Conservation (phyloP, 2,113 vertebrate species). For the Notiomystis cincta region DNA sequence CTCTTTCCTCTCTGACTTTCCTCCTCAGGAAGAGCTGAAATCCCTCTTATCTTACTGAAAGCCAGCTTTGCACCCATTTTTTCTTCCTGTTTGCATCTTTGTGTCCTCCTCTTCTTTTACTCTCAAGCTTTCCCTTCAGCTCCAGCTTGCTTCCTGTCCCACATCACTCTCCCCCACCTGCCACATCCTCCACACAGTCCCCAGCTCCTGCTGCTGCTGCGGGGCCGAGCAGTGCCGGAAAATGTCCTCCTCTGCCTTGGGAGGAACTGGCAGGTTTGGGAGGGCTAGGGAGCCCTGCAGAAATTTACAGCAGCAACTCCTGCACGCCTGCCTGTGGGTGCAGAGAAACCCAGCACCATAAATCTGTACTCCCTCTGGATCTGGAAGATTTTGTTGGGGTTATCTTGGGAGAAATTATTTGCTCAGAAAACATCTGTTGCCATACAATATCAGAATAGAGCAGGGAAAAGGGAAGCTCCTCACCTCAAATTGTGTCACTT, state of each 20-base stretch:
- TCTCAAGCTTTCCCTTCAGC: background rate
- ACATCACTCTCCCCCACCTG: background rate
- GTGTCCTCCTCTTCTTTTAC: background rate
- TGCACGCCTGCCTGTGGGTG: background rate
- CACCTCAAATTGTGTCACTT: slow-evolving; percentile 50
- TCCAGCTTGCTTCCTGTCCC: background rate
- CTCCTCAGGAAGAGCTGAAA: background rate
- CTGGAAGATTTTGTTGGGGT: background rate
- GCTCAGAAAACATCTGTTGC: slow-evolving; percentile 33
- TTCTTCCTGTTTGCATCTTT: background rate
- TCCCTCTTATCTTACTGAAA: background rate
- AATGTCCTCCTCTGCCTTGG: background rate
- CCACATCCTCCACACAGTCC: background rate
- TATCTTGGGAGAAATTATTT: slow-evolving; percentile 15
- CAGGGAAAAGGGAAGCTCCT: slow-evolving; percentile 23
- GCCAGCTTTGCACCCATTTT: background rate
- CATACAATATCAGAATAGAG: background rate
- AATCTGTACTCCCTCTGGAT: background rate
- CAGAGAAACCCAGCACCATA: background rate
- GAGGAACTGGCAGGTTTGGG: background rate
- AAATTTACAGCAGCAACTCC: background rate
- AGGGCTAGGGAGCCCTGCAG: background rate
- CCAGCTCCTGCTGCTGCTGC: background rate
- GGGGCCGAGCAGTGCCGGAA: background rate
- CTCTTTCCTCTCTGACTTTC: background rate